Base-by-base conservation (phyloP, 2,797 vertebrate genomes). In the Psittacula echo region DNA sequence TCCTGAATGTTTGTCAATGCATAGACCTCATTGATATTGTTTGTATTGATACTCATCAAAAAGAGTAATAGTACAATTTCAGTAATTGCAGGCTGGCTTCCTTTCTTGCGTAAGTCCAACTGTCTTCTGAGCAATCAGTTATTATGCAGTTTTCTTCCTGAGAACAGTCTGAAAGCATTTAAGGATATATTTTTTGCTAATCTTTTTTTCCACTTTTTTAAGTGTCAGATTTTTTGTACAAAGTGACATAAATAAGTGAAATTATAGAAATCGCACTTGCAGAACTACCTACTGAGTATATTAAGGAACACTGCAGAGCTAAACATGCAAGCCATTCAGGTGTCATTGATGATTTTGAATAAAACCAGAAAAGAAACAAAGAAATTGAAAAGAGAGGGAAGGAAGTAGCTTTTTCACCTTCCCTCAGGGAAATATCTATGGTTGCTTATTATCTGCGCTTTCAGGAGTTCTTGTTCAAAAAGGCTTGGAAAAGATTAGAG, bases 261-360 rank as follows among this genome's bases (percentile, higher is more conserved):
- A 92, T 87, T 5, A 61, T 42, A 44, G 70, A 95, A 95, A 87
- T 66, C 37, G 60, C 32, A 76, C 23, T 66, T 65, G n/a, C 24
- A 53, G 70, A 94, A 94, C 18, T 87, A 14, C 85, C 84, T n/a
- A 11, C 45, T 58, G 30, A 15, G 53, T 61, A 68, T 32, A 60
- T 54, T 72, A 91, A 75, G 41, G 84, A 95, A 50, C 20, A 47
- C 65, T 76, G 34, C 30, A 22, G 72, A 70, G 24, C 30, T 82
- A 54, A 92, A 32, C 37, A 39, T 41, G 87, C 23, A 80, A 47
- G 66, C 21, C 39, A 19, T 64, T 62, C 86, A 60, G 48, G 83
- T 66, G 64, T 41, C 26, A 16, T 71, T 47, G 78, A 74, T 9
- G 37, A 77, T 95, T 96, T 89, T 77, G 83, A 96, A 96, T 68